phyloP scores from a whole-genome alignment of 1,140 invertebrate genomes.

The Drosophila biarmipes region DNA sequence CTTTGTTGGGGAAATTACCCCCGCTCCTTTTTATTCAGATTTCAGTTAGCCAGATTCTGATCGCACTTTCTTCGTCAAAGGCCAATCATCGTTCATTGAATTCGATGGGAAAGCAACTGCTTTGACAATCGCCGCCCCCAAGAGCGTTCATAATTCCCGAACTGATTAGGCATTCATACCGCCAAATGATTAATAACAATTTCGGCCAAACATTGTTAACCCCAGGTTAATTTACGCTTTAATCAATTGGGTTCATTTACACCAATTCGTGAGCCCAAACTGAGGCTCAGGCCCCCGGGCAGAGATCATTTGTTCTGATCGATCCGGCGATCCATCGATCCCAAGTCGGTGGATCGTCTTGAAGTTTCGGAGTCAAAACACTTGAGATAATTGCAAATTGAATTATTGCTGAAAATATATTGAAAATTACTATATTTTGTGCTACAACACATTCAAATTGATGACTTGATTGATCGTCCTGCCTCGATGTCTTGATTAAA shows the following conservation, averaged over 20 bases:
- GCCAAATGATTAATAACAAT: constrained; percentile 80
- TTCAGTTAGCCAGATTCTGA: constrained; percentile 48
- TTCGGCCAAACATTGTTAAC: constrained; percentile 79
- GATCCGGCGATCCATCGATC: constrained; percentile 43
- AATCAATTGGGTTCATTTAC: constrained; percentile 83
- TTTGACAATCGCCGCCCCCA: constrained; percentile 70
- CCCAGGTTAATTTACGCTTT: constrained; percentile 82
- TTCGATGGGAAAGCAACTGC: constrained; percentile 70
- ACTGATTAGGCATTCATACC: constrained; percentile 81
- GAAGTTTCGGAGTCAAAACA: constrained; percentile 69
- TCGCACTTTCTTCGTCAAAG: constrained; percentile 58
- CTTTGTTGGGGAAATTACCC: constrained; percentile 39
- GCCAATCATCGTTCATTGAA: constrained; percentile 80
- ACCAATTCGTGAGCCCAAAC: constrained; percentile 51
- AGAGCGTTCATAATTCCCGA: constrained; percentile 67
- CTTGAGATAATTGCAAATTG: constrained; percentile 82
- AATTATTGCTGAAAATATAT: constrained; percentile 83
- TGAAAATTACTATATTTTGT: constrained; percentile 83
- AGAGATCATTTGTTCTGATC: constrained; percentile 74
- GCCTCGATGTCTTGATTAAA: constrained; percentile 72
- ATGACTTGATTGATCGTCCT: constrained; percentile 81
- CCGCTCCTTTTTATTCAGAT: not conserved
- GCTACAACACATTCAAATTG: constrained; percentile 82
- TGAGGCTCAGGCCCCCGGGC: constrained; percentile 38
- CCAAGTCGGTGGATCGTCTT: constrained; percentile 38